Base-by-base conservation (phyloP, 2,113 vertebrate species). In the Lepus americanus region DNA sequence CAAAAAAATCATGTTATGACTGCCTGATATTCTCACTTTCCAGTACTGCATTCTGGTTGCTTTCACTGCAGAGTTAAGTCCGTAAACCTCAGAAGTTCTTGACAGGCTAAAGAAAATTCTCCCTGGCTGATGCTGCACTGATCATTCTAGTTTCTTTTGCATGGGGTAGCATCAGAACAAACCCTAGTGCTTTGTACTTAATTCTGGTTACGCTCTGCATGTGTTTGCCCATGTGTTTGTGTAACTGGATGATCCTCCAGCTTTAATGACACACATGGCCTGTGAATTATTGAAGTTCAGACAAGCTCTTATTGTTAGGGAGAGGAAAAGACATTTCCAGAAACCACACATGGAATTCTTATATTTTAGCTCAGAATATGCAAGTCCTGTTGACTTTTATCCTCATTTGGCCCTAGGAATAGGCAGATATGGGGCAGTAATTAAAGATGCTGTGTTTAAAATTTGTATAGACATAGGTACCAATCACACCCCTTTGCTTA, bases 241-340 rank as follows among this genome's bases (percentile, higher is more conserved):
- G 12, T 55, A 73, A 82, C 7, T 78, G n/a, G 9, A 23, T 78
- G 19, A 6, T 86, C 11, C 5, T 23, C 5, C 22, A 27, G 63
- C 13, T 92, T 94, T 92, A 63, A 61, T 19, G 81, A 88, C 36
- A 90, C 25, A 73, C 19, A 9, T 31, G 6, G 9, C 9, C 64
- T 87, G 7, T 73, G 61, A 87, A 66, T 76, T 64, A 83, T 29
- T 95, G n/a, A 87, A 78, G 20, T 85, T 44, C n/a, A 84, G 44
- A 25, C 5, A 77, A 84, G 27, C 31, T 70, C 90, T 96, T 69
- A 16, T 92, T 51, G 3, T 87, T 84, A 27, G 77, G 25, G 29
- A 76, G n/a, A 72, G 3, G 25, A 23, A 81, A 82, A 66, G 69
- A 67, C 11, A 59, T 74, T 92, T 79, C 87, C 53, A 55, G 39